phyloP scores from a whole-genome alignment of 2,888 invertebrate genomes.

The Pedicia rivosa region DNA sequence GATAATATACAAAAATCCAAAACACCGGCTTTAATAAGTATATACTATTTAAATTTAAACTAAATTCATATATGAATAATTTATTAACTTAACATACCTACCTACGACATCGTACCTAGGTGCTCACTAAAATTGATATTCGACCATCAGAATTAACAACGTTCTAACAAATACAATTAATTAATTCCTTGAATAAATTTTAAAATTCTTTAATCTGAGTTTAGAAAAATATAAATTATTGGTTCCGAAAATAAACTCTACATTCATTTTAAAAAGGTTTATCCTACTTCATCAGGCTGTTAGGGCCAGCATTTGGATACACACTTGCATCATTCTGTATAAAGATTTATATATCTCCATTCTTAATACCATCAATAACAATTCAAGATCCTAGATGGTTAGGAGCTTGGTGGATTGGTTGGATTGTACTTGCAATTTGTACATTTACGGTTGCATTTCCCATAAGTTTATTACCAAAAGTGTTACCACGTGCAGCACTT shows the following conservation, averaged over 20 bases:
- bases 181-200: no score
- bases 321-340: conserved; percentile 46
- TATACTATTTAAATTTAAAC: no score
- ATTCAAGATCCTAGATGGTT: conserved; percentile 59
- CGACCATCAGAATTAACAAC: no score
- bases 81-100: no score
- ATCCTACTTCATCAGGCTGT: conserved; percentile 47
- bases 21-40: conserved; percentile 53
- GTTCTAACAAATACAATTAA: no score
- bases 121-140: no score
- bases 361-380: conserved; percentile 44
- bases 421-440: conserved; percentile 43
- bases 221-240: no score
- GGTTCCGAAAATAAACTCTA: no score
- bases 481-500: conserved; percentile 46
- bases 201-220: no score
- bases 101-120: no score
- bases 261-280: no score
- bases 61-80: no score
- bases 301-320: conserved; percentile 54
- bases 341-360: conserved; percentile 47
- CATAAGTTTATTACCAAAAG: conserved; percentile 50
- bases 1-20: conserved; percentile 57
- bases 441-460: conserved; percentile 41
- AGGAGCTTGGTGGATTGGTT: conserved; percentile 73